Conservation (phyloP, 2,888 invertebrate genomes). For the Exocentrus adspersus region DNA sequence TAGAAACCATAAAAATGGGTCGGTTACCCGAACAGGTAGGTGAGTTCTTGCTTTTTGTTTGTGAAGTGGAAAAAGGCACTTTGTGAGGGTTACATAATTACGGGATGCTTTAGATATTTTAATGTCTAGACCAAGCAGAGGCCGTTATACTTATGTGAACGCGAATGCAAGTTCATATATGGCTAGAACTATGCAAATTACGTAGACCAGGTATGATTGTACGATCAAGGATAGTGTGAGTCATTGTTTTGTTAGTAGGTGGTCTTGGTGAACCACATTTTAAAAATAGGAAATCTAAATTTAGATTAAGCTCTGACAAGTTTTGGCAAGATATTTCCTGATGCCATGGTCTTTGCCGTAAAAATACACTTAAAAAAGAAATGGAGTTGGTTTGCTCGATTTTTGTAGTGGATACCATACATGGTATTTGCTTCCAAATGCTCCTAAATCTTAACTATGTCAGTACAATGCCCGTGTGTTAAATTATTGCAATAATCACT, state of each 20-base stretch:
- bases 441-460: too few relatives aligned
- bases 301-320: neutral
- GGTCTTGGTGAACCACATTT: neutral
- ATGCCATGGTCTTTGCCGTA: too few relatives aligned
- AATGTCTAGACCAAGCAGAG: slow-evolving; percentile 37
- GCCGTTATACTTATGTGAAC: neutral
- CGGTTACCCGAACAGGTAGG: slow-evolving; percentile 2
- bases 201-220: neutral
- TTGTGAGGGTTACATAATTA: slow-evolving; percentile 36
- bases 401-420: too few relatives aligned
- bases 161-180: slow-evolving; percentile 5
- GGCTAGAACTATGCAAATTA: slow-evolving; percentile 9
- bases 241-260: slow-evolving; percentile 6
- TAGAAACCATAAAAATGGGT: slow-evolving; percentile 4
- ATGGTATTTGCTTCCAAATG: too few relatives aligned
- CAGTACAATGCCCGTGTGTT: too few relatives aligned
- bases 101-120: slow-evolving; percentile 37
- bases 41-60: slow-evolving; percentile 13
- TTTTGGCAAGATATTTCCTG: too few relatives aligned
- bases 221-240: neutral
- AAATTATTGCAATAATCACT: too few relatives aligned
- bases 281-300: slow-evolving; percentile 1
- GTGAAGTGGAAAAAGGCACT: slow-evolving; percentile 9
- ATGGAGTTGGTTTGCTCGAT: too few relatives aligned
- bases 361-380: too few relatives aligned